phyloP scores from a whole-genome alignment of 2,888 invertebrate genomes.

The Myopa testacea region DNA sequence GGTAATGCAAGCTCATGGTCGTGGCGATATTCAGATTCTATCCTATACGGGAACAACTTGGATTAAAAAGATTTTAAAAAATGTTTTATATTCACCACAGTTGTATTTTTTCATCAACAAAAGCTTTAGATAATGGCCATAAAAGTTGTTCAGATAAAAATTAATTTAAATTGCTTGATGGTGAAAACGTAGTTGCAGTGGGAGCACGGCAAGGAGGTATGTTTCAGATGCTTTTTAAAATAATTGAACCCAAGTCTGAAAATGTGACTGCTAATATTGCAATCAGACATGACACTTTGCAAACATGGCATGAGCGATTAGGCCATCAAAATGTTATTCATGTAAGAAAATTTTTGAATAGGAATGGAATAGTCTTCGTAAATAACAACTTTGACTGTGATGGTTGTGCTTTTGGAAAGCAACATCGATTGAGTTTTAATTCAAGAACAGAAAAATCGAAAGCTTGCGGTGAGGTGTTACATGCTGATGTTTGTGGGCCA shows the following conservation, averaged over 20 bases:
- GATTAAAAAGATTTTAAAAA: constrained; percentile 30
- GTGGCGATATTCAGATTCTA: constrained; percentile 31
- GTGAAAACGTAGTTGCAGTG: constrained; percentile 20
- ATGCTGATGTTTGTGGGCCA: constrained; percentile 3
- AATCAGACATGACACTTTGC: background rate
- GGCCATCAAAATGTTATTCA: constrained; percentile 2
- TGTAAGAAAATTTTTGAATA: background rate
- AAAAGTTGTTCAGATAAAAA: constrained; percentile 38
- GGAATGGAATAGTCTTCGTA: background rate
- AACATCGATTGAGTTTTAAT: constrained; percentile 6
- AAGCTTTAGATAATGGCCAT: constrained; percentile 31
- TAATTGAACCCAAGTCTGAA: background rate
- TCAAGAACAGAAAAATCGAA: background rate
- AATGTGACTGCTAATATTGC: constrained; percentile 1
- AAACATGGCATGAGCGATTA: background rate
- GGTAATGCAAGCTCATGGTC: constrained; percentile 31
- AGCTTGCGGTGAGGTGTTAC: background rate
- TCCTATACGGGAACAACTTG: constrained; percentile 10
- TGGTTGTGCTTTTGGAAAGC: constrained; percentile 6
- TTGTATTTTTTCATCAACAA: constrained; percentile 41
- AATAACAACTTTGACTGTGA: background rate
- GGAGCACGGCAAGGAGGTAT: constrained; percentile 5
- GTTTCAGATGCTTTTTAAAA: constrained; percentile 19
- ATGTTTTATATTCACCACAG: constrained; percentile 35
- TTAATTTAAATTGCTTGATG: constrained; percentile 32